phyloP scores from a whole-genome alignment of 2,797 vertebrate species.

The Poecile montanus region DNA sequence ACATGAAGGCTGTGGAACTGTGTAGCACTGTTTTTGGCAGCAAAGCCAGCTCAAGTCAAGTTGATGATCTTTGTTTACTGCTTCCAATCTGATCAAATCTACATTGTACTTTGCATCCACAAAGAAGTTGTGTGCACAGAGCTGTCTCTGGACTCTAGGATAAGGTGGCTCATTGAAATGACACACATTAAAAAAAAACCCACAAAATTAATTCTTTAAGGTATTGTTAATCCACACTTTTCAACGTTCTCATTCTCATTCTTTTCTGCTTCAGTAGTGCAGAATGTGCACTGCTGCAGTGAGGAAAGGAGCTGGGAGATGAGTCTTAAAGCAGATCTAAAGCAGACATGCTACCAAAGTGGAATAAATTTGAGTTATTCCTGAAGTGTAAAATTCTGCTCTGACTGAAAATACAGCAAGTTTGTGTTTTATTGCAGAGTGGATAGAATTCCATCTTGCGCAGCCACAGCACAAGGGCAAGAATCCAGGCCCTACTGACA shows the following conservation, averaged over 20 bases:
- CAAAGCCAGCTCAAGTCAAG: not conserved
- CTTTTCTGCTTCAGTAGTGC: not conserved
- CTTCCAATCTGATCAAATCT: not conserved
- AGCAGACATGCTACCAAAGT: not conserved
- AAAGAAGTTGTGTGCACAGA: not conserved
- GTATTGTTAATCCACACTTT: not conserved
- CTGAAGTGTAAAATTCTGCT: constrained; percentile 24
- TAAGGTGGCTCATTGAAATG: not conserved
- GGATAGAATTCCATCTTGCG: constrained; percentile 15
- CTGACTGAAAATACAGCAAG: not conserved
- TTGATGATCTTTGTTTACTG: not conserved
- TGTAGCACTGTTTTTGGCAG: not conserved
- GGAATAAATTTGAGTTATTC: not conserved
- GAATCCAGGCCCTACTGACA: constrained; percentile 39
- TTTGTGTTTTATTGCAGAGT: not conserved
- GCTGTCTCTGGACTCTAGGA: not conserved
- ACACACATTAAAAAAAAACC: fast-evolving
- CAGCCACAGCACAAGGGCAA: constrained; percentile 34
- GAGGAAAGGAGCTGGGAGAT: not conserved
- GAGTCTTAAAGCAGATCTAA: not conserved
- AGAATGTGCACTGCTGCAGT: not conserved
- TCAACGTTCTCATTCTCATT: not conserved
- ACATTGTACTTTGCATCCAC: not conserved
- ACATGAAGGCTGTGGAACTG: not conserved
- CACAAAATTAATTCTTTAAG: not conserved